Percentiles rank a stretch among this genome's conserved stretches.
Conservation (phyloP, 2,888 invertebrate genomes). For the Cantharis rufa region DNA sequence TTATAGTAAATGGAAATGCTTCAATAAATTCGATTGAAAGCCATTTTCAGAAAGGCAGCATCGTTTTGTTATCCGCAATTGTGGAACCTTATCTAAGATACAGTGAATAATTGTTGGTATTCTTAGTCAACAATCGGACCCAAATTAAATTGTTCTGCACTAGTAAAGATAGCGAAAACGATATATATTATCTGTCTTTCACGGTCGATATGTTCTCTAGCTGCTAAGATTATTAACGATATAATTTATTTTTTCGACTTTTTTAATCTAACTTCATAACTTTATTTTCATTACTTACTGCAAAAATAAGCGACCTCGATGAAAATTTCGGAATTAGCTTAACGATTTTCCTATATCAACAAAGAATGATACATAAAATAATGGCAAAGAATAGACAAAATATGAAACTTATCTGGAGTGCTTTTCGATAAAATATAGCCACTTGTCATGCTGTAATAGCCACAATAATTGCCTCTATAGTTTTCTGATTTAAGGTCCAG, state of each 20-base stretch:
- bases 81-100: background rate
- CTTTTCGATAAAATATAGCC: background rate
- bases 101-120: conserved; percentile 5
- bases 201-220: background rate
- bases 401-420: background rate
- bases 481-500: background rate
- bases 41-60: background rate
- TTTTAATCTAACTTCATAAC: background rate
- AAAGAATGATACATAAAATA: background rate
- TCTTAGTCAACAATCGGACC: background rate
- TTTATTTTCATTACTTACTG: background rate
- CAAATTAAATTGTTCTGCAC: background rate
- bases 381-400: background rate
- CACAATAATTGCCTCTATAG: background rate
- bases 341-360: background rate
- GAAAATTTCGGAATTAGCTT: background rate
- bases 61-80: conserved; percentile 3
- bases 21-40: background rate
- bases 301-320: background rate
- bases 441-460: background rate
- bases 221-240: background rate
- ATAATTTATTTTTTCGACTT: background rate
- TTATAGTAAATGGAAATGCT: background rate
- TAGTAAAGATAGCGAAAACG: background rate
- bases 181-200: background rate